A percentile compares a stretch with the other conserved stretches of the same genome.
phyloP scores from a whole-genome alignment of 2,113 vertebrate genomes.

The Microtus oregoni region DNA sequence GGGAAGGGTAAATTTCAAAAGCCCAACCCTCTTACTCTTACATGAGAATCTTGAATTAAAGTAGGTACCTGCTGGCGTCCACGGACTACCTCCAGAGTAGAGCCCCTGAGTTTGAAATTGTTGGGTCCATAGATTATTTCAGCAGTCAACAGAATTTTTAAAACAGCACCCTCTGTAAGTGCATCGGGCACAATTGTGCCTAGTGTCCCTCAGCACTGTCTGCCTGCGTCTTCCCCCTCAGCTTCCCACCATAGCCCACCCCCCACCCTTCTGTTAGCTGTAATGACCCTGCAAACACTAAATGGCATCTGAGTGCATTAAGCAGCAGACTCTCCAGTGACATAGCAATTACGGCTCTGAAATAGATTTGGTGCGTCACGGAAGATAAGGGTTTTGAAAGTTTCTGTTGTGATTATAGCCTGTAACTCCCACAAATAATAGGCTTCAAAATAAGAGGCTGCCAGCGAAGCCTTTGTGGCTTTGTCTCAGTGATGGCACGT shows the following conservation, averaged over 20 bases:
- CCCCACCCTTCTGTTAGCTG: slow-evolving; percentile 74
- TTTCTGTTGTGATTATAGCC: slow-evolving; percentile 97
- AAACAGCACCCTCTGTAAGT: slow-evolving; percentile 67
- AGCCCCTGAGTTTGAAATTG: fast-evolving
- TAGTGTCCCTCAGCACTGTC: slow-evolving; percentile 58
- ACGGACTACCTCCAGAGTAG: background rate
- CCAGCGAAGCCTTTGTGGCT: slow-evolving; percentile 92
- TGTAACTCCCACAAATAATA: slow-evolving; percentile 98
- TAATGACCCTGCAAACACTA: slow-evolving; percentile 90
- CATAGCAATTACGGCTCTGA: slow-evolving; percentile 96
- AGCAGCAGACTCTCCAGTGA: slow-evolving; percentile 90
- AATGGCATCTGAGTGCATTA: slow-evolving; percentile 91
- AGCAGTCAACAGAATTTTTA: background rate
- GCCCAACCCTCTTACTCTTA: background rate
- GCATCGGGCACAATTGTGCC: slow-evolving; percentile 70
- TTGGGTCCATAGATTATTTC: background rate
- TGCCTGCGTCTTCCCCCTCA: background rate
- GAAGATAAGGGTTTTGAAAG: slow-evolving; percentile 93
- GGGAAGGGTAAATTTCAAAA: background rate
- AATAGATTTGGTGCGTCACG: slow-evolving; percentile 96
- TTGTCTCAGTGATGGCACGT: slow-evolving; percentile 92
- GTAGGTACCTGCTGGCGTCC: background rate
- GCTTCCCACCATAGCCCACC: slow-evolving; percentile 36
- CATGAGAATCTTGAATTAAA: background rate
- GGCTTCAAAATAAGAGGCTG: slow-evolving; percentile 99